Evolutionary conservation across 2,113 vertebrate species (phyloP).

Genomic region (Galemys pyrenaicus): DNA sequence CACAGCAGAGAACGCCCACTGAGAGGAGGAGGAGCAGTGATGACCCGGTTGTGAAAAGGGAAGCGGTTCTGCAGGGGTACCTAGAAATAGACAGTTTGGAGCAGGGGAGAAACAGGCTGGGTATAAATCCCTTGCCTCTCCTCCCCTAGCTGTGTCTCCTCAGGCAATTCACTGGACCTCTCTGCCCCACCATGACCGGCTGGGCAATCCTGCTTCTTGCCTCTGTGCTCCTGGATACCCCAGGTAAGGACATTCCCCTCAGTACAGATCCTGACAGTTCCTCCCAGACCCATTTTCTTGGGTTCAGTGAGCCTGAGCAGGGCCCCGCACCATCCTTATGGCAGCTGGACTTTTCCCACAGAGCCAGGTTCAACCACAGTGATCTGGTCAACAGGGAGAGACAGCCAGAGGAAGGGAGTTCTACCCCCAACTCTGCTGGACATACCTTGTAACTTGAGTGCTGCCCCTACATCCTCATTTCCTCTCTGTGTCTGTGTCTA

Average conservation of each 20-base stretch:
- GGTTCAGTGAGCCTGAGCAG: neutral
- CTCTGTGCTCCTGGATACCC: neutral
- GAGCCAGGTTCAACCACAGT: neutral
- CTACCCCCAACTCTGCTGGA: neutral
- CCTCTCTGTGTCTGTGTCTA: neutral
- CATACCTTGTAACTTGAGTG: neutral
- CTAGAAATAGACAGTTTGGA: neutral
- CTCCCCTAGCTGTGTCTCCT: neutral
- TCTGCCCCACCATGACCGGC: neutral
- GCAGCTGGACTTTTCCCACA: neutral
- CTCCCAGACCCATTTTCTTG: neutral
- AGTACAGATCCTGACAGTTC: too few relatives aligned
- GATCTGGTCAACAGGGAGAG: neutral
- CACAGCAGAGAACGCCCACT: neutral
- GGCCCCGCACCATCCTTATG: neutral
- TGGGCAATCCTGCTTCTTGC: neutral
- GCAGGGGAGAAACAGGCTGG: too few relatives aligned
- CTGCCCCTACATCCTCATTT: neutral
- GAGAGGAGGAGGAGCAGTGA: neutral
- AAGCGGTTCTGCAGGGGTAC: neutral
- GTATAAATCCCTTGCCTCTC: neutral
- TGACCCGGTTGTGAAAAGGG: neutral
- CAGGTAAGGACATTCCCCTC: constrained; percentile 6
- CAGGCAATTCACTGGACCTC: neutral
- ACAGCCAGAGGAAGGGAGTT: neutral